Percentiles rank a stretch among this genome's conserved stretches.
Conservation (phyloP, 2,797 vertebrate genomes). For the Dryobates pubescens region DNA sequence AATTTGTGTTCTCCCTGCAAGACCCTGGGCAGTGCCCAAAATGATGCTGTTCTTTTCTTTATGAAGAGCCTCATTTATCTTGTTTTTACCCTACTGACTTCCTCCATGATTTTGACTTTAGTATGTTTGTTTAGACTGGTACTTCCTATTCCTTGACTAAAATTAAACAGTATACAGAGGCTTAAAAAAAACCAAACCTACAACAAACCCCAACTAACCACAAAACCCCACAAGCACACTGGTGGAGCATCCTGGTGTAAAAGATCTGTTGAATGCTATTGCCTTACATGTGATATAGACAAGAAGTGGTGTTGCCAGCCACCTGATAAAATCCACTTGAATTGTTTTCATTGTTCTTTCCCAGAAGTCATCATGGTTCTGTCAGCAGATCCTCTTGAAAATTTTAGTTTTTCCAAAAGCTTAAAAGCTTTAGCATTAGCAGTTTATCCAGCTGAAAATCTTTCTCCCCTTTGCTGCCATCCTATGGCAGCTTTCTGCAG, state of each 20-base stretch:
- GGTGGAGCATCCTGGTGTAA: background rate
- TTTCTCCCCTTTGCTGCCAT: conserved; percentile 50
- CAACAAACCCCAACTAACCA: background rate
- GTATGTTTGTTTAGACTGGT: background rate
- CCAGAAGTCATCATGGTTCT: background rate
- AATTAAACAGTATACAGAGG: background rate
- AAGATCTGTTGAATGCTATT: background rate
- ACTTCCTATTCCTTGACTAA: background rate
- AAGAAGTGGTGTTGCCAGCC: background rate
- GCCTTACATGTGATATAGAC: background rate
- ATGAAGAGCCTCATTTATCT: background rate
- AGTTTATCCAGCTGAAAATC: background rate
- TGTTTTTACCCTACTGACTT: background rate
- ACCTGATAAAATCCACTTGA: background rate
- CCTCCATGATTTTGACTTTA: background rate
- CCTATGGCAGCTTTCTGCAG: conserved; percentile 8
- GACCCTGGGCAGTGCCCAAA: background rate
- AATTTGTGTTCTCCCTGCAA: background rate
- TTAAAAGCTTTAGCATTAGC: background rate
- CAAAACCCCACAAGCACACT: background rate
- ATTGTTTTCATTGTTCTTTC: background rate
- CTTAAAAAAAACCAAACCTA: background rate
- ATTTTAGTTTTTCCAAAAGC: background rate
- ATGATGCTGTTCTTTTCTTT: background rate
- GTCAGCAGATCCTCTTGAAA: conserved; percentile 5